Conservation (phyloP, 1,140 invertebrate genomes). For the Acromyrmex charruanus region DNA sequence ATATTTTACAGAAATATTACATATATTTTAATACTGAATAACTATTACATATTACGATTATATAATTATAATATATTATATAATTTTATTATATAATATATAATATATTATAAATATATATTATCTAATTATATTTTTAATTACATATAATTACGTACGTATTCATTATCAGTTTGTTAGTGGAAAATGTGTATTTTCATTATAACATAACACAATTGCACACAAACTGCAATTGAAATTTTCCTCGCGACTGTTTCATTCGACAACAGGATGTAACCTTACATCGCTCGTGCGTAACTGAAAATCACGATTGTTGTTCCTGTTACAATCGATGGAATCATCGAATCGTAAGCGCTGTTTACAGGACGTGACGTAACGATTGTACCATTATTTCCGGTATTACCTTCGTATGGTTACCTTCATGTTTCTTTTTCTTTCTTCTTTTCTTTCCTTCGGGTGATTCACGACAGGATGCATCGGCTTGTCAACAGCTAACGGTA, state of each 20-base stretch:
- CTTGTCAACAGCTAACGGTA: constrained; percentile 70
- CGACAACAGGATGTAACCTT: constrained; percentile 59
- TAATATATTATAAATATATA: too few relatives aligned
- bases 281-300: constrained; percentile 52
- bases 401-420: constrained; percentile 53
- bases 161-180: background rate
- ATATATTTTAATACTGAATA: background rate
- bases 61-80: too few relatives aligned
- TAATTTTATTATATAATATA: too few relatives aligned
- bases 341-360: constrained; percentile 62
- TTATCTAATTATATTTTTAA: too few relatives aligned
- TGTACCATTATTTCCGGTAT: constrained; percentile 62
- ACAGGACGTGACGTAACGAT: constrained; percentile 65
- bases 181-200: background rate
- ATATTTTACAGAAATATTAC: background rate
- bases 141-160: too few relatives aligned
- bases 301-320: constrained; percentile 69
- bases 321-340: constrained; percentile 44
- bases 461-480: constrained; percentile 67
- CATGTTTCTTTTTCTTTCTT: background rate
- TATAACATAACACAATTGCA: background rate
- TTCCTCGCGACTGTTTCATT: background rate
- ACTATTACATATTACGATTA: too few relatives aligned
- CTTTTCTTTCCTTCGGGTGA: constrained; percentile 18
- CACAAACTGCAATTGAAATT: background rate